These are phyloP conservation scores for Heliothis peltigera DNA, from an alignment of 2,888 invertebrate species.

Conservation along the genomic window DNA sequence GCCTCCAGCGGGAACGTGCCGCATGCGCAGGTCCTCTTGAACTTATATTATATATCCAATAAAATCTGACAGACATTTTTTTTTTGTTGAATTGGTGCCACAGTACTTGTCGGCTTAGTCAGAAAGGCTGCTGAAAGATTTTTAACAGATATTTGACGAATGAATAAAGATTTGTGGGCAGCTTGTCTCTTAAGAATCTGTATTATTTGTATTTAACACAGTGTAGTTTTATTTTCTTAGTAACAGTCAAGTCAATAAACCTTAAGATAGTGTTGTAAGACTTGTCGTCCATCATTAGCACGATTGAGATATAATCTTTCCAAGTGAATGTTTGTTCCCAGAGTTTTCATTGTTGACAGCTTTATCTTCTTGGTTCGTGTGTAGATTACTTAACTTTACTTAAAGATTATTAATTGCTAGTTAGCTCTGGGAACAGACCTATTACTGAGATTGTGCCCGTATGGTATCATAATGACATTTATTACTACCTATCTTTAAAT, in stretches of 20 bases:
- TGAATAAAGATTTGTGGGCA: no score
- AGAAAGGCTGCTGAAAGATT: no score
- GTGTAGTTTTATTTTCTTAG: not conserved
- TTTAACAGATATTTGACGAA: no score
- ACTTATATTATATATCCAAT: not conserved
- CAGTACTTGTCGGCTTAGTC: no score
- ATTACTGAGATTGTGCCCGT: conserved; percentile 15
- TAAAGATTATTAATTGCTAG: conserved; percentile 25
- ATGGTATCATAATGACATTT: no score
- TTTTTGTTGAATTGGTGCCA: no score
- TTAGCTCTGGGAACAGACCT: conserved; percentile 34
- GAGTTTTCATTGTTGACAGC: conserved; percentile 41
- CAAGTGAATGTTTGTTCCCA: conserved; percentile 29
- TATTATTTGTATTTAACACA: no score
- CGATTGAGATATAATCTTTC: conserved; percentile 23
- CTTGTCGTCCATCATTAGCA: conserved; percentile 14
- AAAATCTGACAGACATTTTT: no score
- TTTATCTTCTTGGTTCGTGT: conserved; percentile 12
- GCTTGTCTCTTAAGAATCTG: no score
- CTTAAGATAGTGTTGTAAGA: conserved; percentile 11
- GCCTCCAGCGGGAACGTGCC: conserved; percentile 91
- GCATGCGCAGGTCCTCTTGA: conserved; percentile 82
- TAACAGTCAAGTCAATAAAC: conserved; percentile 17
- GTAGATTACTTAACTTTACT: conserved; percentile 26
- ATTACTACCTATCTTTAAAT: no score